Base-by-base conservation (phyloP, 23 tunicate genomes). In the Diplosoma virens region DNA sequence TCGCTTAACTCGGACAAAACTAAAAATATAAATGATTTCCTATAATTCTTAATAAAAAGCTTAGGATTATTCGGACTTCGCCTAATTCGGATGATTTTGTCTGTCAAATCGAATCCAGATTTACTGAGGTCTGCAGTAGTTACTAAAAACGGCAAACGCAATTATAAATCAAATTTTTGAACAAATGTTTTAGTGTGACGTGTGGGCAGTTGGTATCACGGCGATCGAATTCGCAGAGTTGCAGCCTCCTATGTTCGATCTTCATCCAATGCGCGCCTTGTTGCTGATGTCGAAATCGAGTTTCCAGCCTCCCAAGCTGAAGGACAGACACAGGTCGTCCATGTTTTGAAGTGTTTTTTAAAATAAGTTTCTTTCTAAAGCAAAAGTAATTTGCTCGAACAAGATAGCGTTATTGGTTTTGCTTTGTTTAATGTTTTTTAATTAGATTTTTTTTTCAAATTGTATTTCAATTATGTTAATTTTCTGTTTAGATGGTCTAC, bases 131-230 rank as follows among this genome's bases (percentile, higher is more conserved):
- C n/a, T n/a, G n/a, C n/a, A n/a, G n/a, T n/a, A n/a, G n/a, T n/a
- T n/a, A n/a, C n/a, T n/a, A n/a, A n/a, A n/a, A n/a, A n/a, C n/a
- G n/a, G n/a, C n/a, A n/a, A n/a, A n/a, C n/a, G n/a, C n/a, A n/a
- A n/a, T n/a, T n/a, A n/a, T n/a, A n/a, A n/a, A n/a, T n/a, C n/a
- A n/a, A n/a, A n/a, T n/a, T n/a, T n/a, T n/a, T n/a, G n/a, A n/a
- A n/a, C n/a, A n/a, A n/a, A n/a, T n/a, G n/a, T n/a, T 67, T 16
- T 64, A 95, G 96, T 95, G 99, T 66, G 99, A 95, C 71, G 93
- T 95, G 30, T 95, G 99, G 99, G 99, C 99, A 1, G 99, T 95
- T 34, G 99, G 99, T 4, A 95, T 95, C 45, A 95, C 99, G 4
- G 96, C 96, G 2, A 95, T 95, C 22, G 99, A 95, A 63, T 89